These are phyloP conservation scores for Ooceraea biroi DNA, from an alignment of 1,140 invertebrate species.

Conservation along the genomic window DNA sequence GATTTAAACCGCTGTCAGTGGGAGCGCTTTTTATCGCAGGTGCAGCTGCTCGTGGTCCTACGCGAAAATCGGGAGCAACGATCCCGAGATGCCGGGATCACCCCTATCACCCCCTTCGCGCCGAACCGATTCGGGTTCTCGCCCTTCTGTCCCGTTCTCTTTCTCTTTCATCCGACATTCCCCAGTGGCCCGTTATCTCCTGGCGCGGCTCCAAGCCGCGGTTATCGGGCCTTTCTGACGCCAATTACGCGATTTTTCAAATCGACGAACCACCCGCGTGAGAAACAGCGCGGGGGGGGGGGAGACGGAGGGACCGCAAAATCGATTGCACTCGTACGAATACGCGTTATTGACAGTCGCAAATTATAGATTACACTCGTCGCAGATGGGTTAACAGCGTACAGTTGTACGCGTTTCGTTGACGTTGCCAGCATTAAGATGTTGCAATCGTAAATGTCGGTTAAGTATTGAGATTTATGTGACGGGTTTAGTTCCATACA, in stretches of 20 bases:
- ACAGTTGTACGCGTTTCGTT: no score
- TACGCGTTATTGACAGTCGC: not conserved
- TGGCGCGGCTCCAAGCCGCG: conserved; percentile 64
- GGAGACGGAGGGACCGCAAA: not conserved
- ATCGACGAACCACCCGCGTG: conserved; percentile 35
- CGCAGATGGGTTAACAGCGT: not conserved
- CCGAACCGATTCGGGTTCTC: conserved; percentile 24
- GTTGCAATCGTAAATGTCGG: no score
- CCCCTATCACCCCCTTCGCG: conserved; percentile 53
- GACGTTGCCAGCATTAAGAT: no score
- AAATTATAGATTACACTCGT: not conserved
- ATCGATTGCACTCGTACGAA: not conserved
- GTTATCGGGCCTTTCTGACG: conserved; percentile 75
- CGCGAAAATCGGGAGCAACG: conserved; percentile 69
- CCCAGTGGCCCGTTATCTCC: conserved; percentile 64
- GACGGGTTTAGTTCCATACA: conserved; percentile 10
- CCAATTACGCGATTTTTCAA: conserved; percentile 76
- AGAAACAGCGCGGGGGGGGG: not conserved
- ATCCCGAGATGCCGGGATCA: conserved; percentile 51
- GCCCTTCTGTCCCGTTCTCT: conserved; percentile 21
- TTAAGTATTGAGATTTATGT: not conserved
- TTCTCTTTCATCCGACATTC: conserved; percentile 43
- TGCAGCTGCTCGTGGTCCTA: conserved; percentile 56
- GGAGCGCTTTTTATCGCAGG: conserved; percentile 65
- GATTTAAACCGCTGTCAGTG: conserved; percentile 68